phyloP scores from a whole-genome alignment of 2,797 vertebrate genomes.

The Pteropus rufus region DNA sequence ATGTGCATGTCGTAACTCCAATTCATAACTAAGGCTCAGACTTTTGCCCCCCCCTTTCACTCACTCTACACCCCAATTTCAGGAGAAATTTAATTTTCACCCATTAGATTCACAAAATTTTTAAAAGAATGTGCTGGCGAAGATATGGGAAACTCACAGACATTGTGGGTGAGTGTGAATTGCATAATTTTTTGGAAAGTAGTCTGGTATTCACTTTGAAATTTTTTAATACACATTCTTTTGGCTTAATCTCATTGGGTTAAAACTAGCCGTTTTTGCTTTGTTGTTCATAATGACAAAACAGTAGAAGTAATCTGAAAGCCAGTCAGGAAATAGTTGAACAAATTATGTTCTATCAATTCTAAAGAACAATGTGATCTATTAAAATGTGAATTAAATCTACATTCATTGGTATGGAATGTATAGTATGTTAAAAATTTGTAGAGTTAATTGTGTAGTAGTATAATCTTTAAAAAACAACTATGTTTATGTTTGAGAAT shows the following conservation, averaged over 20 bases:
- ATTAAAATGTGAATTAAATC: constrained; percentile 18
- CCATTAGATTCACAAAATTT: constrained; percentile 10
- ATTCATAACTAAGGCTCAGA: not conserved
- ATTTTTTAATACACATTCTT: not conserved
- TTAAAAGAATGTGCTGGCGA: not conserved
- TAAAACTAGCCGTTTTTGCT: not conserved
- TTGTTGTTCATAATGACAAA: not conserved
- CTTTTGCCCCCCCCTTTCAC: not conserved
- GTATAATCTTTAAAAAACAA: not conserved
- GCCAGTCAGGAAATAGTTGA: not conserved
- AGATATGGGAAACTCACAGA: not conserved
- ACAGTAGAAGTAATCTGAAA: not conserved
- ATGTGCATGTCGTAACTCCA: not conserved
- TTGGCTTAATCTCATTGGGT: not conserved
- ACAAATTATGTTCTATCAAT: constrained; percentile 14
- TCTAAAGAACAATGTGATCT: not conserved
- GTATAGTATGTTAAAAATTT: not conserved
- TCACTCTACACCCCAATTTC: not conserved
- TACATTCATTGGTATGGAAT: not conserved
- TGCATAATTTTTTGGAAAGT: constrained; percentile 26
- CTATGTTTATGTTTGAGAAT: not conserved
- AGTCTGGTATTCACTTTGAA: constrained; percentile 15
- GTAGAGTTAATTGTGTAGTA: not conserved
- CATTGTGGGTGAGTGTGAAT: not conserved
- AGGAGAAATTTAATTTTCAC: constrained; percentile 16